Evolutionary conservation across 2,888 invertebrate species (phyloP).

Genomic region (Amiota minor): DNA sequence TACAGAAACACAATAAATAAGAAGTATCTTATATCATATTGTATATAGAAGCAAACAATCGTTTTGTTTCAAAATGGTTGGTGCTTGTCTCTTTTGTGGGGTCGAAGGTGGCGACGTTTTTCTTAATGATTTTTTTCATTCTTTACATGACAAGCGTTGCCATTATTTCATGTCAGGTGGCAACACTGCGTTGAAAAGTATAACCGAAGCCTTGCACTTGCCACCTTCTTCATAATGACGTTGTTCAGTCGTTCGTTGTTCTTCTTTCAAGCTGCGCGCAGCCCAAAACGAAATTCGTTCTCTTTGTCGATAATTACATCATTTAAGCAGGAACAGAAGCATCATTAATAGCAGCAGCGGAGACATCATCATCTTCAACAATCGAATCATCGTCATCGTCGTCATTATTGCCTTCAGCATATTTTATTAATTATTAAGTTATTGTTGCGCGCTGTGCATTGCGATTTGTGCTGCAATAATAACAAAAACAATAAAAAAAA

Average conservation of each 20-base stretch:
- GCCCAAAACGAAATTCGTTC: constrained; percentile 19
- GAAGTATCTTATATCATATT: too few species aligned
- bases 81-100: too few species aligned
- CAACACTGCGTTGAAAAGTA: neutral
- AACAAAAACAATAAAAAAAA: constrained; percentile 1
- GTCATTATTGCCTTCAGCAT: too few species aligned
- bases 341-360: neutral
- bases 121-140: neutral
- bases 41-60: too few species aligned
- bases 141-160: neutral
- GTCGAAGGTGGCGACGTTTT: neutral
- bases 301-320: constrained; percentile 25
- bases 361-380: neutral
- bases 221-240: constrained; percentile 7
- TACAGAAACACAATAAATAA: too few species aligned
- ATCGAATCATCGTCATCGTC: too few species aligned
- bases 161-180: neutral
- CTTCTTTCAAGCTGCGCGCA: constrained; percentile 7
- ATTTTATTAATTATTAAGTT: constrained; percentile 27
- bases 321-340: constrained; percentile 18
- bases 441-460: constrained; percentile 18
- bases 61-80: too few species aligned
- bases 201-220: neutral
- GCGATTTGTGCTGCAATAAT: too few species aligned
- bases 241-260: neutral